Conservation (phyloP, 1,140 invertebrate species). For the Mamestra configurata region DNA sequence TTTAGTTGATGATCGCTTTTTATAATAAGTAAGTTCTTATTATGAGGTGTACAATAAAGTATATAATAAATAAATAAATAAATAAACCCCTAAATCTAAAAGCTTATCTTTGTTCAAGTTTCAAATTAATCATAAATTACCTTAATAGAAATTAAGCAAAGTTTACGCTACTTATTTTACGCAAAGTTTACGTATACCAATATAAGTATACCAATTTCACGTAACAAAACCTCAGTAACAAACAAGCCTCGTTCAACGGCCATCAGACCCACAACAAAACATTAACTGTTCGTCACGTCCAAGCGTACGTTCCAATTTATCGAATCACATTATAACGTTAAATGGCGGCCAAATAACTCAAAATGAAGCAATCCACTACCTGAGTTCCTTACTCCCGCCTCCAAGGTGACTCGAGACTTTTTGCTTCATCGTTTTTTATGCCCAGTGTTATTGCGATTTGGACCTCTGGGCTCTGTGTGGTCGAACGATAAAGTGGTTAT, state of each 20-base stretch:
- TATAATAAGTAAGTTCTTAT: neutral
- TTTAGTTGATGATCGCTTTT: neutral
- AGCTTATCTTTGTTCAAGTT: too few species aligned
- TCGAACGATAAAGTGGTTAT: slow-evolving; percentile 52
- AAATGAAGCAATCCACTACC: slow-evolving; percentile 86
- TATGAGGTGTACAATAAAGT: too few species aligned
- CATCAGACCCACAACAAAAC: slow-evolving; percentile 13
- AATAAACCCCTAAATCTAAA: too few species aligned
- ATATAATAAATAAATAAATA: too few species aligned
- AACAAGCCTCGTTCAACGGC: slow-evolving; percentile 3
- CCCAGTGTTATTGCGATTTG: slow-evolving; percentile 74
- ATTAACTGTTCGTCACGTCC: slow-evolving; percentile 49
- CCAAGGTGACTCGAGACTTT: slow-evolving; percentile 84
- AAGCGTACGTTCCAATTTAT: slow-evolving; percentile 69
- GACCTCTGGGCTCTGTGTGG: slow-evolving; percentile 81
- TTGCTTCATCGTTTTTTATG: slow-evolving; percentile 78
- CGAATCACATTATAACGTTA: slow-evolving; percentile 68
- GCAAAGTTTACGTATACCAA: too few species aligned
- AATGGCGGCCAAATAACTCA: slow-evolving; percentile 66
- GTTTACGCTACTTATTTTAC: neutral
- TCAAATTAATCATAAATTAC: too few species aligned
- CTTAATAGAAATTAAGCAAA: neutral
- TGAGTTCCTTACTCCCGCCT: slow-evolving; percentile 78
- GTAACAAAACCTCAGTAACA: slow-evolving; percentile 15
- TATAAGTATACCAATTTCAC: too few species aligned